These are phyloP conservation scores for Pseudolaguvia tuberculata DNA, from an alignment of 2,113 vertebrate genomes.

Conservation along the genomic window DNA sequence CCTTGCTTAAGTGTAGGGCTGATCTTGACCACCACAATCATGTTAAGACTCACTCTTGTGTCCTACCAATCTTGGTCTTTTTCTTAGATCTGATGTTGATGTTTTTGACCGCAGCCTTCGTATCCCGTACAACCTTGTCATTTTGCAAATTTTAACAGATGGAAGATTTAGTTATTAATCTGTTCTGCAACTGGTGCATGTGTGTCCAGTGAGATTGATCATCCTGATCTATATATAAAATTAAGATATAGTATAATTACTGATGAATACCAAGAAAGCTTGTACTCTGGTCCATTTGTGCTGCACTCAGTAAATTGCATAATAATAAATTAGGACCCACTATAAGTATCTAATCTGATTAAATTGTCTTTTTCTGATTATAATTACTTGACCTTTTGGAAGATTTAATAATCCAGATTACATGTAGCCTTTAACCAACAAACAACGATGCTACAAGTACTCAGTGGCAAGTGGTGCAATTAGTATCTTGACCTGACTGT, in stretches of 20 bases:
- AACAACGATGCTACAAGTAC: neutral
- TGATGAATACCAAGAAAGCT: neutral
- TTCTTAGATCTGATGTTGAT: neutral
- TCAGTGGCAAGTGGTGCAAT: no score
- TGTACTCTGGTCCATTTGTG: neutral
- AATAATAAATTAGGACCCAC: conserved; percentile 3
- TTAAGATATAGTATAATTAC: neutral
- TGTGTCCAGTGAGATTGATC: neutral
- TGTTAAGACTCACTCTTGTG: neutral
- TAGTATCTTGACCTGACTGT: no score
- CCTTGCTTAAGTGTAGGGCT: neutral
- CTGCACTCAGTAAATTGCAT: conserved; percentile 7
- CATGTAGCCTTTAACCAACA: neutral
- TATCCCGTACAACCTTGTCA: no score
- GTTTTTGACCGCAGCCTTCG: neutral
- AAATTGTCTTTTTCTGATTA: neutral
- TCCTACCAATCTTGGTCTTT: neutral
- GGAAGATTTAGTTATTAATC: no score
- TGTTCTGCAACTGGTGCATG: no score
- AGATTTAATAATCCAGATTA: conserved; percentile 5
- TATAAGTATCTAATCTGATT: conserved; percentile 6
- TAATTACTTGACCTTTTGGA: neutral
- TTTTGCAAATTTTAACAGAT: no score
- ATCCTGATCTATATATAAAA: neutral
- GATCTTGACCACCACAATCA: no score